These are phyloP conservation scores for Pachypanchax playfairii DNA, from an alignment of 2,113 vertebrate genomes.

Conservation along the genomic window DNA sequence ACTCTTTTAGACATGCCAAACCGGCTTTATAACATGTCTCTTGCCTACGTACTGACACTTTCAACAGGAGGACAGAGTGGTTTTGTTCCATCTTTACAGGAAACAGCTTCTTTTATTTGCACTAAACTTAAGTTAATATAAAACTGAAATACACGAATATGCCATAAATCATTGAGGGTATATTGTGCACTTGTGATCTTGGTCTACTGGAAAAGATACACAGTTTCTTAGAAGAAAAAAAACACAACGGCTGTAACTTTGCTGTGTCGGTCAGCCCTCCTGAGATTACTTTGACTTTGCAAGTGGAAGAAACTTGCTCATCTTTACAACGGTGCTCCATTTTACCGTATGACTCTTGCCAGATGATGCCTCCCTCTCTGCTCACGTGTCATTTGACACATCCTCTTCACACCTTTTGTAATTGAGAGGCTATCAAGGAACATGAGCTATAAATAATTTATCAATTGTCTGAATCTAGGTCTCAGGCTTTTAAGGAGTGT, in stretches of 20 bases:
- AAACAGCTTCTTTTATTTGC: neutral
- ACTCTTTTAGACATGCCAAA: conserved; percentile 3
- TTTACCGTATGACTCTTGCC: neutral
- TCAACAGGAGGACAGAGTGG: neutral
- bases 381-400: conserved; percentile 11
- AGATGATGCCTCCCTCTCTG: conserved; percentile 2
- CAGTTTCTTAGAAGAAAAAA: conserved; percentile 12
- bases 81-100: neutral
- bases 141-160: conserved; percentile 1
- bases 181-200: conserved; percentile 2
- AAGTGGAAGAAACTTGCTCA: conserved; percentile 9
- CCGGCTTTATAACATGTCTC: neutral
- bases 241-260: neutral
- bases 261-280: neutral
- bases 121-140: conserved; percentile 10
- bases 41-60: neutral
- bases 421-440: conserved; percentile 2
- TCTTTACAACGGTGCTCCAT: conserved; percentile 7
- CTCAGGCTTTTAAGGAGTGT: neutral
- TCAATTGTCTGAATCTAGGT: neutral
- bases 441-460: conserved; percentile 11
- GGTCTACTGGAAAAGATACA: neutral
- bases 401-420: conserved; percentile 15
- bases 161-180: conserved; percentile 20
- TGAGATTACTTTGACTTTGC: neutral